These are phyloP conservation scores for Ganaspis brasiliensis DNA, from an alignment of 2,888 invertebrate genomes.

Conservation along the genomic window DNA sequence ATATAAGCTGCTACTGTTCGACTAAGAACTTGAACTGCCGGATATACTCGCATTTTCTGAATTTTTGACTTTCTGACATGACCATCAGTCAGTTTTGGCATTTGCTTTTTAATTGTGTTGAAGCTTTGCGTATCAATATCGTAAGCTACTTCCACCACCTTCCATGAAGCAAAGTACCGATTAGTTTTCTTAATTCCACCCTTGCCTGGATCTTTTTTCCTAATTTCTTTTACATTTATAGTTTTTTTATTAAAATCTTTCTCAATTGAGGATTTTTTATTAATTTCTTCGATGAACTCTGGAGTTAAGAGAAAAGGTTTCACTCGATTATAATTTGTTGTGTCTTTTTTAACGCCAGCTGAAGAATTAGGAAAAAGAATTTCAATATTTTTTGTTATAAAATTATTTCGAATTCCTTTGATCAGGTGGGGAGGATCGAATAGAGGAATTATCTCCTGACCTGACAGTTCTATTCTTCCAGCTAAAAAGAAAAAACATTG, in stretches of 20 bases:
- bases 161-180: slow-evolving; percentile 40
- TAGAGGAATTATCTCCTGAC: slow-evolving; percentile 12
- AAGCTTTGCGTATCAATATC: slow-evolving; percentile 14
- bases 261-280: neutral
- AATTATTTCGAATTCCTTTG: slow-evolving; percentile 58
- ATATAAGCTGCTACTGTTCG: slow-evolving; percentile 15
- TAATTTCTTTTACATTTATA: neutral
- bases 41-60: slow-evolving; percentile 42
- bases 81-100: slow-evolving; percentile 28
- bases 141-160: slow-evolving; percentile 23
- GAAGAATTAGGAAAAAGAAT: neutral
- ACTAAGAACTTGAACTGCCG: slow-evolving; percentile 27
- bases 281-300: neutral
- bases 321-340: neutral
- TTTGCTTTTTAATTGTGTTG: neutral
- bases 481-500: neutral
- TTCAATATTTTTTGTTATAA: slow-evolving; percentile 47
- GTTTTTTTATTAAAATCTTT: too few relatives aligned
- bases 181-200: too few relatives aligned
- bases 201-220: neutral
- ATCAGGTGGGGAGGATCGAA: slow-evolving; percentile 47
- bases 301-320: neutral
- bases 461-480: neutral
- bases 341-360: too few relatives aligned
- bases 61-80: slow-evolving; percentile 32